Percentiles rank a stretch among this genome's conserved stretches.
Conservation (phyloP, 2,797 vertebrate species). For the Erethizon dorsatum region DNA sequence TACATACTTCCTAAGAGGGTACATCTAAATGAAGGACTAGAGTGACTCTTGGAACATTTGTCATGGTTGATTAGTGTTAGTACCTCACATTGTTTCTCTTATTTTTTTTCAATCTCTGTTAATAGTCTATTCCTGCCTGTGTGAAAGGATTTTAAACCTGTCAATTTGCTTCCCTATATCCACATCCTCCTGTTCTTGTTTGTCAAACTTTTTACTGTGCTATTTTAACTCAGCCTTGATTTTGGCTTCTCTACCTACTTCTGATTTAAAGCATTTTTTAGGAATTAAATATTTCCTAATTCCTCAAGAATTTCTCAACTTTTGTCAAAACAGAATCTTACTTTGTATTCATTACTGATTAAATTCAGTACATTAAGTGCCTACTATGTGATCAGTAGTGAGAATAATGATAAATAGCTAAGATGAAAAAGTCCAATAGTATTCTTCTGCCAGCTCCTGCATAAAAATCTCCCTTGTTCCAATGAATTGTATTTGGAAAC, state of each 20-base stretch:
- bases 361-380: neutral
- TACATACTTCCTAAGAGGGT: neutral
- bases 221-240: neutral
- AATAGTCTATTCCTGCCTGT: neutral
- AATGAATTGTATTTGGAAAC: slow-evolving; percentile 74
- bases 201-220: slow-evolving; percentile 4
- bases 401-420: neutral
- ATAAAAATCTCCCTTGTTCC: slow-evolving; percentile 28
- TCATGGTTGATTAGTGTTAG: neutral
- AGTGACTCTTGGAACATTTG: neutral
- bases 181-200: neutral
- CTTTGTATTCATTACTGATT: neutral
- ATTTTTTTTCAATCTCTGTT: neutral
- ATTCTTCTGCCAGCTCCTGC: neutral
- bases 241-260: neutral
- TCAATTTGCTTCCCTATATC: neutral
- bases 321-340: neutral
- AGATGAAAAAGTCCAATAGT: neutral
- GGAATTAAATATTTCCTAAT: slow-evolving; percentile 27
- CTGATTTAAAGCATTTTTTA: neutral
- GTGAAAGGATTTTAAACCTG: neutral
- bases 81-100: neutral
- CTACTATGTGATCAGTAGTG: neutral
- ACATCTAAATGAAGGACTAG: neutral
- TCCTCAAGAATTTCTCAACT: neutral